Base-by-base conservation (phyloP, 2,888 invertebrate genomes). In the Melinaea menophilus region DNA sequence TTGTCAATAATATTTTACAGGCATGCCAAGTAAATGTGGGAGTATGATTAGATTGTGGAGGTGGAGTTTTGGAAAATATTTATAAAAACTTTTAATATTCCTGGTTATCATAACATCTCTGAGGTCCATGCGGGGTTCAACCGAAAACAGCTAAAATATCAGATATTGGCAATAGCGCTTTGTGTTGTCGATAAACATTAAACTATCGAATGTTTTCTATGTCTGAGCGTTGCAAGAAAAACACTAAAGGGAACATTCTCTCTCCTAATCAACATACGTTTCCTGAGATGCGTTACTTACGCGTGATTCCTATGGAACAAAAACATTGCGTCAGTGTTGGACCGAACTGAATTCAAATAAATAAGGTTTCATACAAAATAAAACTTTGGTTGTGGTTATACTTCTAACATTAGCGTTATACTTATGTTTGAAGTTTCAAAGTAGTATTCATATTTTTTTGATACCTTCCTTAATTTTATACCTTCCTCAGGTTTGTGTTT, bases 241-340 rank as follows among this genome's bases (percentile, higher is more conserved):
- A 79, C 78, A 79, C 82, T 85, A 84, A 79, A 78, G 73, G 86
- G 86, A 78, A 79, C 82, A 86, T 82, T 84, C 80, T 77, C 74
- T 79, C 75, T 73, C 78, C 76, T 79, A 77, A 79, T 69, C 66
- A 64, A 83, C 83, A 84, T 86, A 87, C 86, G 76, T 81, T 78
- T 80, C 75, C 74, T 76, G 73, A 73, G 74, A 70, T 73, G 76
- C 68, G 74, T 78, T 79, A 91, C 91, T 91, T 87, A 91, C 91
- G 90, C 91, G 88, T 91, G 91, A 86, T 91, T 91, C 91, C 91
- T 91, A 91, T 88, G 89, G 79, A 86, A 89, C 86, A 88, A 86
- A 90, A 90, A 90, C 81, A 85, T 73, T 72, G 73, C 78, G 79
- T 88, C 87, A 89, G 81, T 85, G 72, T 80, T 72, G 78, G 80